Base-by-base conservation (phyloP, 2,797 vertebrate genomes). In the Bovichtus diacanthus region DNA sequence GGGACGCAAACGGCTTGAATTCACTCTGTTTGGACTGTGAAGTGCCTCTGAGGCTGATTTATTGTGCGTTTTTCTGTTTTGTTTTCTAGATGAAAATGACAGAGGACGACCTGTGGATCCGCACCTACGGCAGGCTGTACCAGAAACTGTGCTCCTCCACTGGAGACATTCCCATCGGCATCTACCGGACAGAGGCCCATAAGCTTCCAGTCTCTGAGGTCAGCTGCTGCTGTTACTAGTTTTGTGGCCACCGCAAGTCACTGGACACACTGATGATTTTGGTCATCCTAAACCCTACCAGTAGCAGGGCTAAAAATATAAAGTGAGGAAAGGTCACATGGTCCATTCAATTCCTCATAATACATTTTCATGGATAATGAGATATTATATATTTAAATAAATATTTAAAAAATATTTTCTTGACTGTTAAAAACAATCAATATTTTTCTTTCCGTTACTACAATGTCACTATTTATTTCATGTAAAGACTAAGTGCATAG, bases 101-200 rank as follows among this genome's bases (percentile, higher is more conserved):
- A 39, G 96, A 96, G 78, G 96, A 96, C 1, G 96, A 96, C 75
- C 74, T 96, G 78, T 96, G 96, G 96, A 96, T 96, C 71, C 93
- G 96, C 2, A 95, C 93, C 4, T 96, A 96, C 6, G 96, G 96
- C 19, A 88, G 96, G 16, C 94, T 96, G n/a, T 96, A 96, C 80
- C 96, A 96, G 92, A 96, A 96, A 72, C 90, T 96, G 2, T 96
- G 96, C 86, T 96, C 96, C 41, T 96, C 95, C 23, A 95, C 92
- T 0, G 96, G 95, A 55, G 96, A 96, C 64, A 96, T 96, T 69
- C 96, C 96, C 68, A 96, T 96, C 10, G 96, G 96, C 31, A 96
- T 96, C 80, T 96, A 96, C 86, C 92, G 96, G 27, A 96, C 96
- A 0, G 96, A 96, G 67, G 93, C 95, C 19, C 95, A 96, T 31